These are phyloP conservation scores for Pitangus sulphuratus DNA, from an alignment of 2,797 vertebrate genomes.

Conservation along the genomic window DNA sequence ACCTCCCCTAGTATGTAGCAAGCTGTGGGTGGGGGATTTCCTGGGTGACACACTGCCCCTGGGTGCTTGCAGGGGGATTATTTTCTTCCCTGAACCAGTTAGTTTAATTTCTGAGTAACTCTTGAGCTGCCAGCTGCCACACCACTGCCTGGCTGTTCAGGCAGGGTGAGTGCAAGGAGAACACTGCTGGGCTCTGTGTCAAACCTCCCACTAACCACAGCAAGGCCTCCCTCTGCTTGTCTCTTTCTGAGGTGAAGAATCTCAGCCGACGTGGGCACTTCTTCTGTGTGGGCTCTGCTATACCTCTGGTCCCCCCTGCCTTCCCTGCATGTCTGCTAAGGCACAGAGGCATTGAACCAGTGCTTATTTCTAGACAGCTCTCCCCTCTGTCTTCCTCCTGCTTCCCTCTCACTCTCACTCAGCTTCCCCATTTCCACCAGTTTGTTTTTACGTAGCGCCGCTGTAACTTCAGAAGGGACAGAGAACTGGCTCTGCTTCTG, in stretches of 20 bases:
- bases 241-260: neutral
- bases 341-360: neutral
- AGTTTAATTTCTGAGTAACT: neutral
- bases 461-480: neutral
- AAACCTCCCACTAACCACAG: neutral
- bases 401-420: neutral
- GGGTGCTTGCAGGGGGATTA: neutral
- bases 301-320: neutral
- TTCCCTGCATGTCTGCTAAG: neutral
- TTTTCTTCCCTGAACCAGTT: neutral
- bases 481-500: neutral
- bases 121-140: neutral
- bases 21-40: rapidly evolving
- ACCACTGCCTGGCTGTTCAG: neutral
- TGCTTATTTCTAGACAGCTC: neutral
- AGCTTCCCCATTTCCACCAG: neutral
- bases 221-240: rapidly evolving
- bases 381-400: neutral
- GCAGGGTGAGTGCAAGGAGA: rapidly evolving
- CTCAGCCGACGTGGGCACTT: rapidly evolving
- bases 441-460: neutral
- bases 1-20: neutral
- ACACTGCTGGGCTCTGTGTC: rapidly evolving
- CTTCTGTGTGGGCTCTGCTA: neutral
- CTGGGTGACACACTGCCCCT: neutral